phyloP scores from a whole-genome alignment of 2,888 invertebrate genomes.

The Cantharis rustica region DNA sequence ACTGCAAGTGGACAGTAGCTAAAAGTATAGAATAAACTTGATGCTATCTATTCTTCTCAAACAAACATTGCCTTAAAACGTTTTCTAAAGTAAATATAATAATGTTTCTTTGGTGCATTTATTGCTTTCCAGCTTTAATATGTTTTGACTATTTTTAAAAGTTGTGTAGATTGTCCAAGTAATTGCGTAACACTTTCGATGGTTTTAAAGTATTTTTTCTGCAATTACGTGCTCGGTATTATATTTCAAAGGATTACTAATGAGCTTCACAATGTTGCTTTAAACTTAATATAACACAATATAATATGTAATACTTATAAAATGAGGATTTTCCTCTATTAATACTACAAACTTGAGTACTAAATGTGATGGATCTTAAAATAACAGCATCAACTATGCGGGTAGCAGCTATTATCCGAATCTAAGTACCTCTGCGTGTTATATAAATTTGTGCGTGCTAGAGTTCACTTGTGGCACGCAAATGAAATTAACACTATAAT shows the following conservation, averaged over 20 bases:
- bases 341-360: background rate
- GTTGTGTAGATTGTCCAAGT: background rate
- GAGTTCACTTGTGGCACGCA: conserved; percentile 25
- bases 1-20: conserved; percentile 12
- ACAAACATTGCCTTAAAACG: conserved; percentile 30
- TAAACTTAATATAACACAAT: background rate
- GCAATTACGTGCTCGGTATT: background rate
- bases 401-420: conserved; percentile 20
- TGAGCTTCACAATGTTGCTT: background rate
- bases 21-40: conserved; percentile 12
- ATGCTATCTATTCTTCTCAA: conserved; percentile 17
- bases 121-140: conserved; percentile 33
- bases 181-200: background rate
- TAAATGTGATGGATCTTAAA: background rate
- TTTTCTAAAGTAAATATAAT: conserved; percentile 34
- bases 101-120: conserved; percentile 31
- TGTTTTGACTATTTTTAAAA: conserved; percentile 26
- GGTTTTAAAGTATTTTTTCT: background rate
- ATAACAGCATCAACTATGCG: conserved; percentile 18
- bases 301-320: background rate
- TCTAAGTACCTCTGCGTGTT: conserved; percentile 17
- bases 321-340: background rate
- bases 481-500: conserved; percentile 30
- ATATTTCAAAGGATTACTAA: background rate
- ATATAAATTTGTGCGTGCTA: conserved; percentile 25